phyloP scores from a whole-genome alignment of 2,113 vertebrate species.

The Cebus imitator region DNA sequence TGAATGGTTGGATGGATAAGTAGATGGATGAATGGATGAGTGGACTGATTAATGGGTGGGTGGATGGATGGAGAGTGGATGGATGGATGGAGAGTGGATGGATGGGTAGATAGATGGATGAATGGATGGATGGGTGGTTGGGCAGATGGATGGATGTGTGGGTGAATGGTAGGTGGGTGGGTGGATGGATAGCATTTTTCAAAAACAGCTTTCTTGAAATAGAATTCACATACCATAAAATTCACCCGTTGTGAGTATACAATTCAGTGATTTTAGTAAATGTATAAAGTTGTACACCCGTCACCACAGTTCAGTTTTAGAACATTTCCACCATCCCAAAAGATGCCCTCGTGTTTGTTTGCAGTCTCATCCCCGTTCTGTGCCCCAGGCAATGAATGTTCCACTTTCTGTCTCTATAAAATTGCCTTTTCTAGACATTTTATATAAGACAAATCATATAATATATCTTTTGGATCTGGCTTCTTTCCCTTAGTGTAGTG shows the following conservation, averaged over 20 bases:
- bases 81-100: background rate
- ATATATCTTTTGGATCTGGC: background rate
- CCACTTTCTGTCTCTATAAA: background rate
- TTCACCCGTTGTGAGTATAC: background rate
- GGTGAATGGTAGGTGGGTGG: too few relatives aligned
- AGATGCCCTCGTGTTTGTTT: background rate
- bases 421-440: background rate
- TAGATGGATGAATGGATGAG: background rate
- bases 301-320: background rate
- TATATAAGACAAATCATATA: background rate
- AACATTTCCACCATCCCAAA: background rate
- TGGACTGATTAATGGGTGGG: background rate
- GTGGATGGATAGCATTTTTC: background rate
- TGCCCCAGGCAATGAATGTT: background rate
- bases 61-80: background rate
- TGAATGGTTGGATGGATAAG: background rate
- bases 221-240: background rate
- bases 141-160: rapidly evolving
- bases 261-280: background rate
- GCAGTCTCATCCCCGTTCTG: rapidly evolving
- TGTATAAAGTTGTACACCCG: background rate
- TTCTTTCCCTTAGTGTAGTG: background rate
- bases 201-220: background rate
- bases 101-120: background rate
- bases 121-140: background rate